Conservation (phyloP, 37 sponge, comb jelly and placozoan species). For the Agelas oroides region DNA sequence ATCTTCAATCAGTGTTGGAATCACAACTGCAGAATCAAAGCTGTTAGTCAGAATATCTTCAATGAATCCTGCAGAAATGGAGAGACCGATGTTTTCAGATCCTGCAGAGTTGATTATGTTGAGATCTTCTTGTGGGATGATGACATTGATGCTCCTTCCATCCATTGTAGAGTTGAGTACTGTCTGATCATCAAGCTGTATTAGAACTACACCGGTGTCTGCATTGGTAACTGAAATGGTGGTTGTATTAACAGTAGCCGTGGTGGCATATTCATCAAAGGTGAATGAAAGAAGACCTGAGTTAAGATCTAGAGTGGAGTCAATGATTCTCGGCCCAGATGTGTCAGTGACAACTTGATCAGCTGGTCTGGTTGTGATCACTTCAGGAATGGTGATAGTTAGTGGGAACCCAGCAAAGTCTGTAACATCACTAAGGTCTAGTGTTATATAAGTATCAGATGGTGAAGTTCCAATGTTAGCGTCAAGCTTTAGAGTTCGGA, state of each 20-base stretch:
- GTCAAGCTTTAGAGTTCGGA: conserved; percentile 55
- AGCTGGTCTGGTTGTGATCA: conserved; percentile 4
- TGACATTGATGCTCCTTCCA: conserved; percentile 39
- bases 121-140: conserved; percentile 47
- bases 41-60: conserved; percentile 49
- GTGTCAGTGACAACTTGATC: conserved; percentile 66
- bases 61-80: conserved; percentile 31
- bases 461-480: conserved; percentile 51
- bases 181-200: conserved; percentile 25
- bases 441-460: conserved; percentile 44
- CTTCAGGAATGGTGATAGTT: conserved; percentile 6
- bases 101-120: conserved; percentile 72
- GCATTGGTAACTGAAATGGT: conserved; percentile 59
- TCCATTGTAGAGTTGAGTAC: conserved; percentile 19
- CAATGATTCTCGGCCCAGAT: conserved; percentile 68
- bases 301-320: conserved; percentile 71
- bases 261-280: conserved; percentile 69
- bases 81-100: conserved; percentile 33
- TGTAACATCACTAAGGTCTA: conserved; percentile 46
- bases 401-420: conserved; percentile 80
- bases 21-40: conserved; percentile 15
- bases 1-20: conserved; percentile 46
- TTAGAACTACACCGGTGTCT: conserved; percentile 30
- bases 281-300: conserved; percentile 64
- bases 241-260: conserved; percentile 43